Percentiles rank a stretch among this genome's conserved stretches.
Conservation (phyloP, 2,797 vertebrate species). For the Gallinago nigripennis region DNA sequence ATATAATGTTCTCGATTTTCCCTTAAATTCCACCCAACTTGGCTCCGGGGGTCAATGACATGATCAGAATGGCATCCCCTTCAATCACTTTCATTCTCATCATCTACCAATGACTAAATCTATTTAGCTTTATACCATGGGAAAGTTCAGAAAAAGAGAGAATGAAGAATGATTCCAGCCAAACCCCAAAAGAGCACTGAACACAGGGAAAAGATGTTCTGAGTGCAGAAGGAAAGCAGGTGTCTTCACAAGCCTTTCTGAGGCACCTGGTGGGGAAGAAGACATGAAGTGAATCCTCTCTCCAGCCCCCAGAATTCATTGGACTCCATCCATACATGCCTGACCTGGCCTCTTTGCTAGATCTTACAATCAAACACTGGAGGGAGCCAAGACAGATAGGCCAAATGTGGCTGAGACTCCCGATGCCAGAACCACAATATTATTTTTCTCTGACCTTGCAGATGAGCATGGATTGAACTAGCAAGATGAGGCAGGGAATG, state of each 20-base stretch:
- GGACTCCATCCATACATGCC: not conserved
- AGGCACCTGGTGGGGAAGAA: not conserved
- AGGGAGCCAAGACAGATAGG: not conserved
- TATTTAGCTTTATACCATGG: not conserved
- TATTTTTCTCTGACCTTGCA: not conserved
- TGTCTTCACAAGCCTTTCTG: not conserved
- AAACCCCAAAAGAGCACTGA: not conserved
- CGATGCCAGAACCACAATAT: not conserved
- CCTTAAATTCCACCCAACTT: not conserved
- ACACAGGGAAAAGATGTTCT: not conserved
- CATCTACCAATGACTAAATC: not conserved
- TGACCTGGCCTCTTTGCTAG: not conserved
- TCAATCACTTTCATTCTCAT: not conserved
- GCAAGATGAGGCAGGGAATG: not conserved
- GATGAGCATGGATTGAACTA: not conserved
- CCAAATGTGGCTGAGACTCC: not conserved
- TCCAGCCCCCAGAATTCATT: not conserved
- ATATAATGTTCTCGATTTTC: not conserved
- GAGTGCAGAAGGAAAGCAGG: not conserved
- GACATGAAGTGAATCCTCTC: accelerated
- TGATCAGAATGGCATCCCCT: not conserved
- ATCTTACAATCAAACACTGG: not conserved
- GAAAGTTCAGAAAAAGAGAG: not conserved
- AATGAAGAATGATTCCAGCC: not conserved
- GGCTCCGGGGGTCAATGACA: not conserved